phyloP scores from a whole-genome alignment of 1,140 invertebrate species.

The Drosophila persimilis region DNA sequence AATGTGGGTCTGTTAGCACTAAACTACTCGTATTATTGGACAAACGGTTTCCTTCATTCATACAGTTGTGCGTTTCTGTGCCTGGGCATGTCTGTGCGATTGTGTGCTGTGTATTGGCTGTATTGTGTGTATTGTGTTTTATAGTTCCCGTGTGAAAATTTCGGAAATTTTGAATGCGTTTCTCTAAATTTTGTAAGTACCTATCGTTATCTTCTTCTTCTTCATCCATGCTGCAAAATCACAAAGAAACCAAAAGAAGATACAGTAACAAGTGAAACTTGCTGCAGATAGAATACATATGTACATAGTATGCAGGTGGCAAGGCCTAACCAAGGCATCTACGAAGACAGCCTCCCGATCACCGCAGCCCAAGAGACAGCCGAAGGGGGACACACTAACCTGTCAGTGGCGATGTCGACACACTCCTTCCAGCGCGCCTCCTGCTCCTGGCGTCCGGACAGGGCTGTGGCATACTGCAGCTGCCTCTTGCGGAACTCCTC shows the following conservation, averaged over 20 bases:
- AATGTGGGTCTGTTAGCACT: too few relatives aligned
- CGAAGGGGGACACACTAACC: slow-evolving; percentile 83
- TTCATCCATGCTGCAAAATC: slow-evolving; percentile 71
- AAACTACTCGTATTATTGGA: too few relatives aligned
- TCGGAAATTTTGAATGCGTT: slow-evolving; percentile 19
- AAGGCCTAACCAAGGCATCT: too few relatives aligned
- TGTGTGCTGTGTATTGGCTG: slow-evolving; percentile 17
- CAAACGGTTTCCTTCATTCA: too few relatives aligned
- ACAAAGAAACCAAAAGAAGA: slow-evolving; percentile 69
- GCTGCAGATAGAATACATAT: slow-evolving; percentile 20
- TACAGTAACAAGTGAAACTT: slow-evolving; percentile 44
- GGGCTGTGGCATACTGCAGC: slow-evolving; percentile 88
- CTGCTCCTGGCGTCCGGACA: slow-evolving; percentile 89
- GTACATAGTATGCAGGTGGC: slow-evolving; percentile 2
- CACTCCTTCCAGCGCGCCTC: slow-evolving; percentile 95
- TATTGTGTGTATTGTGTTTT: slow-evolving; percentile 17
- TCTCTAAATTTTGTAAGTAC: slow-evolving; percentile 49
- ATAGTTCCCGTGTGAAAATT: slow-evolving; percentile 12
- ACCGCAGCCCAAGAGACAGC: background rate
- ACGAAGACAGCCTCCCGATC: slow-evolving; percentile 10
- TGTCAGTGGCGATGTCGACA: slow-evolving; percentile 88
- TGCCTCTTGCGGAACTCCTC: slow-evolving; percentile 89
- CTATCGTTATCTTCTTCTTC: slow-evolving; percentile 62
- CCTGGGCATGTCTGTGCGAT: background rate
- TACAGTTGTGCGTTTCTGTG: background rate